Evolutionary conservation across 1,140 invertebrate species (phyloP).

Genomic region (Laodelphax striatellus): DNA sequence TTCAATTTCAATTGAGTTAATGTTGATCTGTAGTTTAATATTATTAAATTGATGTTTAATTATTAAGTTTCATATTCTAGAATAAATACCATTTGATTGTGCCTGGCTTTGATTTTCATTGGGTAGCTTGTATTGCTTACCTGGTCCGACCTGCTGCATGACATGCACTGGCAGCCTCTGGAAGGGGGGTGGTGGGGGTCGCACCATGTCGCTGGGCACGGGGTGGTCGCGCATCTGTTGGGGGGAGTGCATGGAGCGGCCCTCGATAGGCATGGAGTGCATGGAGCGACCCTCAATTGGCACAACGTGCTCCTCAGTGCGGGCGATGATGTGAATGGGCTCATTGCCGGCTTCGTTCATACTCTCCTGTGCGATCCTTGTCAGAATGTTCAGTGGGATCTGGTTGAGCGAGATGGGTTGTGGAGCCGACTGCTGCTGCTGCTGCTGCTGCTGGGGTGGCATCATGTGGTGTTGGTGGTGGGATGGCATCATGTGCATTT

Average conservation of each 20-base stretch:
- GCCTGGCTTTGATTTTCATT: too few species aligned
- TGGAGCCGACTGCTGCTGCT: not conserved
- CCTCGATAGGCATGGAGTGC: slow-evolving; percentile 8
- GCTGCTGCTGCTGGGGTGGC: not conserved
- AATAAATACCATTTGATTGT: too few species aligned
- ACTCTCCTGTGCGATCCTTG: slow-evolving; percentile 13
- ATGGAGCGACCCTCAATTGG: slow-evolving; percentile 16
- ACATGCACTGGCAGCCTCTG: slow-evolving; percentile 15
- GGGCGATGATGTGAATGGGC: slow-evolving; percentile 21
- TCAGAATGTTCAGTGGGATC: not conserved
- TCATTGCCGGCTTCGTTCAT: slow-evolving; percentile 8
- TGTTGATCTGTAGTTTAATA: too few species aligned
- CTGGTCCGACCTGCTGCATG: slow-evolving; percentile 4
- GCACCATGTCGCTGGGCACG: slow-evolving; percentile 20
- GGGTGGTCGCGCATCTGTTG: slow-evolving; percentile 7
- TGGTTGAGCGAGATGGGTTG: not conserved
- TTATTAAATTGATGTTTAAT: too few species aligned
- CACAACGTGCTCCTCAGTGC: slow-evolving; percentile 20
- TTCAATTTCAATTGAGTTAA: too few species aligned
- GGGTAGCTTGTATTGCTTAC: too few species aligned
- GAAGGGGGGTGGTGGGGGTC: slow-evolving; percentile 21
- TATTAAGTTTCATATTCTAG: too few species aligned
- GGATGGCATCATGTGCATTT: slow-evolving; percentile 9
- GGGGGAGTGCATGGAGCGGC: slow-evolving; percentile 2
- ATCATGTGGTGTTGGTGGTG: not conserved